Percentiles rank a stretch among this genome's conserved stretches.
These are phyloP conservation scores for Eledona agricola DNA, from an alignment of 2,888 invertebrate genomes.

Conservation along the genomic window DNA sequence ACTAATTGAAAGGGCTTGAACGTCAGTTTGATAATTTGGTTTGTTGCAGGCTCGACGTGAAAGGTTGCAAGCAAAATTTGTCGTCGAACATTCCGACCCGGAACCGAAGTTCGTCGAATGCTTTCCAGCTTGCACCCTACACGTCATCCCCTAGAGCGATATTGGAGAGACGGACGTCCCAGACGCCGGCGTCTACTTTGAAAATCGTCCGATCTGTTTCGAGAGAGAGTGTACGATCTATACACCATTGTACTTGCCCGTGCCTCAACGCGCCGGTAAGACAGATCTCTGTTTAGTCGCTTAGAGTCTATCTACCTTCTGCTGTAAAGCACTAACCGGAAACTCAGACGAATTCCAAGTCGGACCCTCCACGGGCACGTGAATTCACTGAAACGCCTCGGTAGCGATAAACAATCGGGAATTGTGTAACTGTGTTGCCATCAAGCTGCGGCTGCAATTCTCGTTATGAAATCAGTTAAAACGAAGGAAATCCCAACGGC, in stretches of 20 bases:
- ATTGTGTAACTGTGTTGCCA: slow-evolving; percentile 31
- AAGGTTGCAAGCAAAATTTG: slow-evolving; percentile 62
- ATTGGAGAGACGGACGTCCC: slow-evolving; percentile 79
- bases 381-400: too few relatives aligned
- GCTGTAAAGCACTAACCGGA: too few relatives aligned
- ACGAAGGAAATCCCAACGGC: slow-evolving; percentile 21
- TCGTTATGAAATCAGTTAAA: slow-evolving; percentile 23
- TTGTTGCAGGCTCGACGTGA: slow-evolving; percentile 59
- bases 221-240: slow-evolving; percentile 80
- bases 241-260: slow-evolving; percentile 72
- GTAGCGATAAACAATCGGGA: too few relatives aligned
- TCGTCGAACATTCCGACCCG: slow-evolving; percentile 61
- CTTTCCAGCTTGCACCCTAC: slow-evolving; percentile 74
- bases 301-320: too few relatives aligned
- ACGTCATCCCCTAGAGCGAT: slow-evolving; percentile 64
- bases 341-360: too few relatives aligned
- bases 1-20: slow-evolving; percentile 16
- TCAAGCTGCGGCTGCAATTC: slow-evolving; percentile 4
- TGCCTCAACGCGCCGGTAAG: slow-evolving; percentile 64
- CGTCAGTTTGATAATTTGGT: slow-evolving; percentile 7
- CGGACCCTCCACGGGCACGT: too few relatives aligned
- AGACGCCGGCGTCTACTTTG: slow-evolving; percentile 77
- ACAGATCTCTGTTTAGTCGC: slow-evolving; percentile 30
- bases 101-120: slow-evolving; percentile 71
- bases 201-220: slow-evolving; percentile 87